Evolutionary conservation across 2,113 vertebrate species (phyloP).

Genomic region (Otocyon megalotis): DNA sequence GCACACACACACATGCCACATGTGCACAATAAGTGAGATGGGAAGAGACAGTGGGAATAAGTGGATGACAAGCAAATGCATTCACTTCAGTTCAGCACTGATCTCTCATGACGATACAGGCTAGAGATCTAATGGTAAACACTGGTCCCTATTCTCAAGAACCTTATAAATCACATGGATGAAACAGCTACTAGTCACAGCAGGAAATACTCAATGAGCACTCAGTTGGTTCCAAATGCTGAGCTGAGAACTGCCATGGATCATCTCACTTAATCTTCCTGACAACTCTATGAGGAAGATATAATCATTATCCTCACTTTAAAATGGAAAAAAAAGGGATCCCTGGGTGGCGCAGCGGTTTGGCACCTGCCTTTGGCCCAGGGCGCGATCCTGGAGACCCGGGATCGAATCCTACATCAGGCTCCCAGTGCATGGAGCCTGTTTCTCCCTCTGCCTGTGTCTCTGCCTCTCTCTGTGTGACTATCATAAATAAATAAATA

Average conservation of each 20-base stretch:
- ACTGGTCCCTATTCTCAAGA: not conserved
- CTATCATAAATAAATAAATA: too few species aligned
- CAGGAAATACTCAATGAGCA: not conserved
- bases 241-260: not conserved
- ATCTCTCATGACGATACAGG: not conserved
- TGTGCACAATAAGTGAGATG: not conserved
- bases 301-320: not conserved
- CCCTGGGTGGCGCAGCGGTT: too few species aligned
- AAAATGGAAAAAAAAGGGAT: not conserved
- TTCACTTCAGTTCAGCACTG: not conserved
- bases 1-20: not conserved
- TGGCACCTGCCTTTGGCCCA: too few species aligned
- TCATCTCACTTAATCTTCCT: not conserved
- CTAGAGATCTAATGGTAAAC: not conserved
- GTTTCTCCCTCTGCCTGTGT: too few species aligned
- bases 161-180: not conserved
- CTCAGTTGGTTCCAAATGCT: not conserved
- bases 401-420: too few species aligned
- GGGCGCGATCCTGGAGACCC: too few species aligned
- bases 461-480: too few species aligned
- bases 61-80: not conserved
- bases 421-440: too few species aligned
- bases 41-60: not conserved
- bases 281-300: not conserved
- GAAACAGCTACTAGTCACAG: not conserved